Conservation (phyloP, 2,797 vertebrate genomes). For the Bryconaethiops microstoma region DNA sequence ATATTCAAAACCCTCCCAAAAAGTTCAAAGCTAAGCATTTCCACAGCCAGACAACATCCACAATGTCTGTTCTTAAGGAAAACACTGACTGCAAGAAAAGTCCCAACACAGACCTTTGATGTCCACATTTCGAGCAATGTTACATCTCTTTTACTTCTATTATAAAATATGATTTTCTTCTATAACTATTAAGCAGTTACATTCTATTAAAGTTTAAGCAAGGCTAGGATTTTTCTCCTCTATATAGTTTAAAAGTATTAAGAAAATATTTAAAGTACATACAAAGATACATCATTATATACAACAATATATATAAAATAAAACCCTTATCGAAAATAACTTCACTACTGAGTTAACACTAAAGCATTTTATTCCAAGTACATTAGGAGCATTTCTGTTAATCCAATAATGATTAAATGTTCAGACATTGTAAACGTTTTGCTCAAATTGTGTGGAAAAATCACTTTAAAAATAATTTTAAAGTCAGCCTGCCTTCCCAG, state of each 20-base stretch:
- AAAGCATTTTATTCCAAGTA: no score
- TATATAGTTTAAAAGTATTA: neutral
- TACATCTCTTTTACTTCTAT: slow-evolving; percentile 18
- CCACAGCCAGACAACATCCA: slow-evolving; percentile 46
- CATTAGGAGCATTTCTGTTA: no score
- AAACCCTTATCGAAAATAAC: no score
- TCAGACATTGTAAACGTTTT: no score
- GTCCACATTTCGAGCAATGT: neutral
- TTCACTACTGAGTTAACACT: no score
- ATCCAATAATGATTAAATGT: no score
- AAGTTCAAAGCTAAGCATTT: slow-evolving; percentile 51
- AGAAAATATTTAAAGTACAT: no score
- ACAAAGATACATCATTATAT: no score
- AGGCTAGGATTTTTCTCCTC: neutral
- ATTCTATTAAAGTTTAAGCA: neutral
- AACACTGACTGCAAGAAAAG: slow-evolving; percentile 41
- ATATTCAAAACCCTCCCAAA: slow-evolving; percentile 41
- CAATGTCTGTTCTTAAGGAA: slow-evolving; percentile 49
- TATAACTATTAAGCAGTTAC: neutral
- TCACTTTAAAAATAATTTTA: no score
- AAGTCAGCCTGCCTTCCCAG: no score
- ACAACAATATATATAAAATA: no score
- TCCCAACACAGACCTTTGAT: slow-evolving; percentile 29
- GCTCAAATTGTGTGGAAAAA: no score
- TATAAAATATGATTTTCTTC: neutral